Conservation (phyloP, 2,888 invertebrate genomes). For the Hydraecia micacea region DNA sequence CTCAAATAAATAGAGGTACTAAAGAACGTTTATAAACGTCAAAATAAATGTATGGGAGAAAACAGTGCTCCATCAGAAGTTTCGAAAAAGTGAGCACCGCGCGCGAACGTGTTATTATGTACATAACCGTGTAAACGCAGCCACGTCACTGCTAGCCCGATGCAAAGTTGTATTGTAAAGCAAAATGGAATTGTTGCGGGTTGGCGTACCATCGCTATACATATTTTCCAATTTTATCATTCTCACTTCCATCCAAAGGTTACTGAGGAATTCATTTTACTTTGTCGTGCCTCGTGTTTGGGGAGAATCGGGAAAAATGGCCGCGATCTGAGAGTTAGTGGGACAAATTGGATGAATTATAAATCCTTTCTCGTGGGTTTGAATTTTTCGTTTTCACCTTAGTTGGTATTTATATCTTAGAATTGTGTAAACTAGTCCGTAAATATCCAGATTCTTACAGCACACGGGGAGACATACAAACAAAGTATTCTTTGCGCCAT, state of each 20-base stretch:
- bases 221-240: conserved; percentile 76
- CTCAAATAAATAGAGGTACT: too few relatives aligned
- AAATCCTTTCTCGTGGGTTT: conserved; percentile 1
- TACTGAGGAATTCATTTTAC: conserved; percentile 64
- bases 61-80: too few relatives aligned
- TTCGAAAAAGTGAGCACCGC: too few relatives aligned
- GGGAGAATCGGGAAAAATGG: conserved; percentile 37
- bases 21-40: too few relatives aligned
- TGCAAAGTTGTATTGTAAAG: conserved; percentile 74
- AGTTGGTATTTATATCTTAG: too few relatives aligned
- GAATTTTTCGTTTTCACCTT: background rate
- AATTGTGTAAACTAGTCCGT: too few relatives aligned
- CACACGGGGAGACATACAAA: too few relatives aligned
- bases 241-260: conserved; percentile 64
- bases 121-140: conserved; percentile 61
- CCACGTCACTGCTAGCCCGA: conserved; percentile 59
- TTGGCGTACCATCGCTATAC: conserved; percentile 63
- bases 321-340: conserved; percentile 8
- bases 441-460: too few relatives aligned
- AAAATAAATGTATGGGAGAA: too few relatives aligned
- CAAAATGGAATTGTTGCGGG: conserved; percentile 72
- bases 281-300: conserved; percentile 46
- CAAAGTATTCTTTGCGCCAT: too few relatives aligned
- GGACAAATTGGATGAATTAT: conserved; percentile 27
- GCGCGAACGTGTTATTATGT: too few relatives aligned